Conservation (phyloP, 2,888 invertebrate genomes). For the Plagodis pulveraria region DNA sequence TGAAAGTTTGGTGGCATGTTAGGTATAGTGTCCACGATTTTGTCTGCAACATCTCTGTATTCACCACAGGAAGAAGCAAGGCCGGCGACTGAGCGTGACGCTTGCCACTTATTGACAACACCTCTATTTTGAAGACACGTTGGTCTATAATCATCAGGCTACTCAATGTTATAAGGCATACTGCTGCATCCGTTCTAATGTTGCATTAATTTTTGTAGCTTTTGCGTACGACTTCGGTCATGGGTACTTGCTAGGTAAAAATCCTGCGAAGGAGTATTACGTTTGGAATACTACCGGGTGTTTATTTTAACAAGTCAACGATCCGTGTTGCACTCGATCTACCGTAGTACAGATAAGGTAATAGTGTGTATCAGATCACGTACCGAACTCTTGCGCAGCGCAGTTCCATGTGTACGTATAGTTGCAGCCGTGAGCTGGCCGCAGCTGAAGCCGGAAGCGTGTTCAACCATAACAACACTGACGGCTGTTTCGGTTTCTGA, state of each 20-base stretch:
- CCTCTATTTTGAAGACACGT: slow-evolving; percentile 32
- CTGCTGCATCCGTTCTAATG: not conserved
- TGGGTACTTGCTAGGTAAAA: too few species aligned
- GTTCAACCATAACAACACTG: slow-evolving; percentile 73
- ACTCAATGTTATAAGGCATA: slow-evolving; percentile 6
- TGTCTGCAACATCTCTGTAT: slow-evolving; percentile 29
- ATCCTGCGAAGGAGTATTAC: slow-evolving; percentile 15
- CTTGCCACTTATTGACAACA: slow-evolving; percentile 70
- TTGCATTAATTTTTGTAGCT: slow-evolving; percentile 1
- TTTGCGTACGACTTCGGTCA: not conserved
- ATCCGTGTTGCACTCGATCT: slow-evolving; percentile 57
- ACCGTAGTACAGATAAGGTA: slow-evolving; percentile 28
- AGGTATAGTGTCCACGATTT: too few species aligned
- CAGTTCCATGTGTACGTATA: slow-evolving; percentile 26
- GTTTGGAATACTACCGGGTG: slow-evolving; percentile 50
- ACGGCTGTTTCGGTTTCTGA: slow-evolving; percentile 70
- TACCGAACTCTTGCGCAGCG: slow-evolving; percentile 21
- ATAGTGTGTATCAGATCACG: slow-evolving; percentile 5
- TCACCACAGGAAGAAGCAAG: slow-evolving; percentile 77
- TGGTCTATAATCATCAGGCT: slow-evolving; percentile 12
- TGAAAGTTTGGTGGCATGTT: too few species aligned
- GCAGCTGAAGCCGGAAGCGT: slow-evolving; percentile 68
- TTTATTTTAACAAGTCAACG: slow-evolving; percentile 69
- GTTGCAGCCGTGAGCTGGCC: slow-evolving; percentile 31
- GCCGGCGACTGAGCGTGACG: slow-evolving; percentile 80